Evolutionary conservation across 2,888 invertebrate genomes (phyloP).

Genomic region (Cheilosia scutellata): DNA sequence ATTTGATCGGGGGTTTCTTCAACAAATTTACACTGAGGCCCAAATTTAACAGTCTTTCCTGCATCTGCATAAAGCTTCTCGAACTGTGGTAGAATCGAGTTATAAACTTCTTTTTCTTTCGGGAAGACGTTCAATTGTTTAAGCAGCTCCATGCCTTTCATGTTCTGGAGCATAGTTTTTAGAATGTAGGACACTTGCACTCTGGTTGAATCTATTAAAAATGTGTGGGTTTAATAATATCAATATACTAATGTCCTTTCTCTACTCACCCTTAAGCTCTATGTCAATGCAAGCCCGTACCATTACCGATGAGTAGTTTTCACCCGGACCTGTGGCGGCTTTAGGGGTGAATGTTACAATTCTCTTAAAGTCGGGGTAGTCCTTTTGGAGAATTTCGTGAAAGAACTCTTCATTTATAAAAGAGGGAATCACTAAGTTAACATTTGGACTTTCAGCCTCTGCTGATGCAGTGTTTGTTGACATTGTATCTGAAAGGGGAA

Average conservation of each 20-base stretch:
- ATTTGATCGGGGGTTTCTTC: slow-evolving; percentile 21
- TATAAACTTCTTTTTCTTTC: slow-evolving; percentile 81
- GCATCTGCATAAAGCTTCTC: slow-evolving; percentile 79
- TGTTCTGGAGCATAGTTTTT: slow-evolving; percentile 78
- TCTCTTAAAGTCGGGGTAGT: slow-evolving; percentile 75
- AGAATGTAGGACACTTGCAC: slow-evolving; percentile 79
- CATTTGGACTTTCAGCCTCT: slow-evolving; percentile 78
- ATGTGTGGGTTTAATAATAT: no score
- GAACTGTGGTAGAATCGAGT: slow-evolving; percentile 81
- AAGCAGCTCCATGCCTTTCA: neutral
- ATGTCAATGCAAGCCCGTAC: slow-evolving; percentile 79
- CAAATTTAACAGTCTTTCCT: slow-evolving; percentile 79
- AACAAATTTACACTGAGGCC: slow-evolving; percentile 75
- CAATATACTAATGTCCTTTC: no score
- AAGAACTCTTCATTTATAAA: slow-evolving; percentile 80
- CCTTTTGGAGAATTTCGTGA: slow-evolving; percentile 77
- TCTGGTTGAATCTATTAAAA: slow-evolving; percentile 76
- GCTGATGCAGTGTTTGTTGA: neutral
- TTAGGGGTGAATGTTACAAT: slow-evolving; percentile 77
- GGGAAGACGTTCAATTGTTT: slow-evolving; percentile 76
- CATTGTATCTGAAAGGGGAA: slow-evolving; percentile 11
- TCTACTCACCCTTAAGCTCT: slow-evolving; percentile 78
- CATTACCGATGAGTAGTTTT: slow-evolving; percentile 82
- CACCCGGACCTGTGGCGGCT: slow-evolving; percentile 81
- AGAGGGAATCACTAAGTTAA: slow-evolving; percentile 77